Conservation (phyloP, 2,113 vertebrate genomes). For the Engraulis encrasicolus region DNA sequence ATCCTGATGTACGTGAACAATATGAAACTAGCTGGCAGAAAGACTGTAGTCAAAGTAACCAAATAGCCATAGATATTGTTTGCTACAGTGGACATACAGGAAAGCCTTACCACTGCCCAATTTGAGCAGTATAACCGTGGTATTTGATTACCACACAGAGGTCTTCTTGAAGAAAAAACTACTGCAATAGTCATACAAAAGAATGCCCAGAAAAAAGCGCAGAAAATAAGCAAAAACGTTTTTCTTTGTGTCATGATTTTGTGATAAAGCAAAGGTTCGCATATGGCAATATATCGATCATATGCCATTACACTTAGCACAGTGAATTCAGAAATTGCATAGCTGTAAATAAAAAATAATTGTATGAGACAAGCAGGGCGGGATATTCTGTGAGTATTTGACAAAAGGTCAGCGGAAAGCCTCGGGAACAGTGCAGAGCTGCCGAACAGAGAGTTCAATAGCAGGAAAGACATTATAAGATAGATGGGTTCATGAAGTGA, state of each 20-base stretch:
- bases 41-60: not conserved
- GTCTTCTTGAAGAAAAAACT: slow-evolving; percentile 57
- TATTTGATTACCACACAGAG: slow-evolving; percentile 60
- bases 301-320: slow-evolving; percentile 75
- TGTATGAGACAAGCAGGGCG: slow-evolving; percentile 65
- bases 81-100: slow-evolving; percentile 25
- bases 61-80: slow-evolving; percentile 37
- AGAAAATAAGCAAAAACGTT: slow-evolving; percentile 44
- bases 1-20: slow-evolving; percentile 47
- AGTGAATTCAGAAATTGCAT: slow-evolving; percentile 72
- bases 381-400: slow-evolving; percentile 63
- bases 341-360: slow-evolving; percentile 68
- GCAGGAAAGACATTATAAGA: slow-evolving; percentile 69
- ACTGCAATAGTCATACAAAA: slow-evolving; percentile 55
- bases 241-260: slow-evolving; percentile 62
- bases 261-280: slow-evolving; percentile 70
- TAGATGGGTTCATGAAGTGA: slow-evolving; percentile 72
- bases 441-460: slow-evolving; percentile 73
- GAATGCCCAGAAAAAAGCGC: slow-evolving; percentile 54
- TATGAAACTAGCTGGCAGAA: slow-evolving; percentile 19
- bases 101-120: slow-evolving; percentile 44
- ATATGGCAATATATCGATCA: slow-evolving; percentile 73
- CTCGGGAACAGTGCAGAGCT: slow-evolving; percentile 71
- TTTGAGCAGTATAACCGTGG: slow-evolving; percentile 41
- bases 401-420: slow-evolving; percentile 65